Conservation (phyloP, 2,797 vertebrate genomes). For the Tragopan temminckii region DNA sequence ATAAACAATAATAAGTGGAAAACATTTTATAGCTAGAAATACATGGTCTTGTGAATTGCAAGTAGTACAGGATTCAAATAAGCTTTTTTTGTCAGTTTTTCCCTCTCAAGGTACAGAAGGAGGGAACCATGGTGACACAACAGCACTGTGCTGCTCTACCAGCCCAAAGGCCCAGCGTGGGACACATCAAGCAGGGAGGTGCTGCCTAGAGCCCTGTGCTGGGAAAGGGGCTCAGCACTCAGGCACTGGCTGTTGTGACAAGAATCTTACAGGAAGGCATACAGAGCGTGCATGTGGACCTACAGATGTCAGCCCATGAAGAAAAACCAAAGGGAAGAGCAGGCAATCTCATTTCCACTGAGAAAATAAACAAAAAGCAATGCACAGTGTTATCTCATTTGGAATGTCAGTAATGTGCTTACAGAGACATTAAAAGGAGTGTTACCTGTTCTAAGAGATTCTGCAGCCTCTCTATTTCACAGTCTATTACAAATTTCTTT, state of each 20-base stretch:
- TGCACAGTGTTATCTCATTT: background rate
- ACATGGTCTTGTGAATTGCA: background rate
- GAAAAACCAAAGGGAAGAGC: background rate
- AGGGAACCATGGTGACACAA: background rate
- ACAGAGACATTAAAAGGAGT: slow-evolving; percentile 40
- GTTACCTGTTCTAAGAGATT: slow-evolving; percentile 97
- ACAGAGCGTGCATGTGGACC: background rate
- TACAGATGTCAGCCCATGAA: background rate
- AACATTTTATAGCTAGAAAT: background rate
- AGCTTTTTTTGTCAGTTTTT: background rate
- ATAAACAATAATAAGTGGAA: background rate
- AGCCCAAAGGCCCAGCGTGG: background rate
- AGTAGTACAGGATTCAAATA: background rate
- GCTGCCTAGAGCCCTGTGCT: background rate
- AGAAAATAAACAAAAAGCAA: background rate
- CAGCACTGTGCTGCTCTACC: background rate
- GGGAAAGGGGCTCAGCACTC: background rate
- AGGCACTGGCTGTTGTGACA: background rate
- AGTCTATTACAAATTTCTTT: slow-evolving; percentile 96
- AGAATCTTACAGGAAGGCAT: background rate
- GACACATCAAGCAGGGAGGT: background rate
- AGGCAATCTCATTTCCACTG: background rate
- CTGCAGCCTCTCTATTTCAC: slow-evolving; percentile 95
- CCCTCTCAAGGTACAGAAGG: background rate
- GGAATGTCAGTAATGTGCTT: background rate